phyloP scores from a whole-genome alignment of 2,888 invertebrate species.

The Chymomyza fuscimana region DNA sequence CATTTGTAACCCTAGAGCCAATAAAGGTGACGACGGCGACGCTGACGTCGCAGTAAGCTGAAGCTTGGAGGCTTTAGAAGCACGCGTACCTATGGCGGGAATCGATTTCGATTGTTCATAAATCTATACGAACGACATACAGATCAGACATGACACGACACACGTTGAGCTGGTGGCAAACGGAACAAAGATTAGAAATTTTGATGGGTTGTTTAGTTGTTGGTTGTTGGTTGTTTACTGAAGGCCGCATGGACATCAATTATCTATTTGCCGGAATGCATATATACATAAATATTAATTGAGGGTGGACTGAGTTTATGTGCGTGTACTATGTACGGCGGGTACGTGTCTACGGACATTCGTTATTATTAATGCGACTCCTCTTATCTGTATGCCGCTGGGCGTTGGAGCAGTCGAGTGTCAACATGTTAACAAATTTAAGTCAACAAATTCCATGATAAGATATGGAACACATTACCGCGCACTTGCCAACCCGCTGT shows the following conservation, averaged over 20 bases:
- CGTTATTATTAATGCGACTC: not conserved
- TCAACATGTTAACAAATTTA: constrained; percentile 72
- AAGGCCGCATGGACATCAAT: constrained; percentile 60
- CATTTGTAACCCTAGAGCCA: constrained; percentile 41
- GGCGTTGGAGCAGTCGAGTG: constrained; percentile 46
- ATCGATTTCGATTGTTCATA: not conserved
- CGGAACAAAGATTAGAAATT: constrained; percentile 28
- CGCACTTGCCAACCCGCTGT: not conserved
- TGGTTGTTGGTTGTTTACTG: constrained; percentile 33
- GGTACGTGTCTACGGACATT: constrained; percentile 1
- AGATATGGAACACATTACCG: constrained; percentile 41
- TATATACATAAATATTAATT: not conserved
- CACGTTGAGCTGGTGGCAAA: not conserved
- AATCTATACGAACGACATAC: not conserved
- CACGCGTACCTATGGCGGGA: not conserved
- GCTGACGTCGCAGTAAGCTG: not conserved
- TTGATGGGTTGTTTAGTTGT: constrained; percentile 66
- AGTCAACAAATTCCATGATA: constrained; percentile 70
- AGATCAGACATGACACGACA: constrained; percentile 29
- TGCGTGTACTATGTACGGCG: not conserved
- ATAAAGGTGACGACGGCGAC: constrained; percentile 38
- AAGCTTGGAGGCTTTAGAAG: not conserved
- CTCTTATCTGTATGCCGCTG: not conserved
- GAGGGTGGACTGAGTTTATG: not conserved
- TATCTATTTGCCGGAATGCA: constrained; percentile 23